A percentile compares a stretch with the other conserved stretches of the same genome.
These are phyloP conservation scores for Drosophila melanica DNA, from an alignment of 1,140 invertebrate genomes.

Conservation along the genomic window DNA sequence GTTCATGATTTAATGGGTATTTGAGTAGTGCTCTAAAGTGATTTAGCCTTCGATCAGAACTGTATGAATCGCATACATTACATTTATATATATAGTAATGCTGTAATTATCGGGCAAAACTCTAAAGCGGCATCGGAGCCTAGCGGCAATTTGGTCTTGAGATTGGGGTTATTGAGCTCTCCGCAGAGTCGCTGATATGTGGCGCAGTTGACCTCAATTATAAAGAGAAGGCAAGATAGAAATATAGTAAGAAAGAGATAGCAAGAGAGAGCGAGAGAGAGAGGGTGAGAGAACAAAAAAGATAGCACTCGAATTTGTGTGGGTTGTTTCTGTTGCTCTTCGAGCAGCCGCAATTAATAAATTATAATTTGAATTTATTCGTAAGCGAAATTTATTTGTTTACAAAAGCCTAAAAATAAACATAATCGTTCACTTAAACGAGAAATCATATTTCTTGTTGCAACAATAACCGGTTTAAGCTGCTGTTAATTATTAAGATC, in stretches of 20 bases:
- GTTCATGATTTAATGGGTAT: conserved; percentile 32
- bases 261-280: background rate
- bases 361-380: conserved; percentile 20
- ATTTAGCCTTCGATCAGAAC: conserved; percentile 22
- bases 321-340: background rate
- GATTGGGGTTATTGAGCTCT: conserved; percentile 39
- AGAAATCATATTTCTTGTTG: background rate
- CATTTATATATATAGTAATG: background rate
- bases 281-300: background rate
- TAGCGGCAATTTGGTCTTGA: conserved; percentile 14
- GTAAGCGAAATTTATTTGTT: background rate
- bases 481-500: background rate
- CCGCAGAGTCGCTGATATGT: conserved; percentile 24
- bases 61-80: conserved; percentile 2
- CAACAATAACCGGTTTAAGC: conserved; percentile 5
- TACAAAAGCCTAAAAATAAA: background rate
- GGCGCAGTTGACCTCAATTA: conserved; percentile 30
- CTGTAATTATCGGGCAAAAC: conserved; percentile 12
- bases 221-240: conserved; percentile 1
- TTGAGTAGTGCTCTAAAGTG: conserved; percentile 9
- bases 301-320: background rate
- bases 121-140: background rate
- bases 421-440: background rate
- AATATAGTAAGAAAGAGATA: background rate
- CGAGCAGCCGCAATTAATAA: conserved; percentile 13